Evolutionary conservation across 2,888 invertebrate species (phyloP).

Genomic region (Drosophila parthenogenetica): DNA sequence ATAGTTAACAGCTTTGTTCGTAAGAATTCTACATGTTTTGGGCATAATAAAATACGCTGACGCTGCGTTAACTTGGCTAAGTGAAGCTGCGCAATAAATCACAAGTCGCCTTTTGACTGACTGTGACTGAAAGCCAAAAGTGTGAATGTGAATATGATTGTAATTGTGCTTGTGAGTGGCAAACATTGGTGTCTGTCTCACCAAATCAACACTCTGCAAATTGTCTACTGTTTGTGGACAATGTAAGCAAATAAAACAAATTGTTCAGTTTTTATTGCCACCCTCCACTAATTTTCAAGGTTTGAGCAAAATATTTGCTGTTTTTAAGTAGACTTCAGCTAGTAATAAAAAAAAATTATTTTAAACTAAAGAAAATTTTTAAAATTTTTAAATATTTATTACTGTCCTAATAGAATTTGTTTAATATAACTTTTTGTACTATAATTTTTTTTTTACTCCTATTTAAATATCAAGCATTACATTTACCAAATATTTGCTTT

Average conservation of each 20-base stretch:
- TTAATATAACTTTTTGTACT: no score
- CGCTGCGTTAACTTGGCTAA: constrained; percentile 56
- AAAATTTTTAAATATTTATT: no score
- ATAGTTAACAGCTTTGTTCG: constrained; percentile 54
- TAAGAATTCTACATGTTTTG: constrained; percentile 37
- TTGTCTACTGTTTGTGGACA: constrained; percentile 14
- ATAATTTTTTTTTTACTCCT: no score
- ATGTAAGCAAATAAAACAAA: constrained; percentile 27
- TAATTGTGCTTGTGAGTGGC: not conserved
- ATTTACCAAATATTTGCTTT: no score
- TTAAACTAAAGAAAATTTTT: no score
- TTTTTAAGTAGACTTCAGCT: not conserved
- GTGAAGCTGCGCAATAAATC: constrained; percentile 59
- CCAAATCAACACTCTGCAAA: constrained; percentile 28
- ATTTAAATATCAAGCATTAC: no score
- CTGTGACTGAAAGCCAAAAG: constrained; percentile 12
- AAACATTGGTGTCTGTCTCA: constrained; percentile 5
- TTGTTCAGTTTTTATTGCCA: constrained; percentile 37
- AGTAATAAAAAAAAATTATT: not conserved
- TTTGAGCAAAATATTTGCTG: not conserved
- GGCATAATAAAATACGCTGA: constrained; percentile 68
- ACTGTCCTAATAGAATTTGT: no score
- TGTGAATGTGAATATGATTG: not conserved
- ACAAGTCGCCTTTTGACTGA: constrained; percentile 17
- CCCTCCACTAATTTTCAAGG: constrained; percentile 17